Conservation (phyloP, 2,888 invertebrate species). For the Rutpela maculata region DNA sequence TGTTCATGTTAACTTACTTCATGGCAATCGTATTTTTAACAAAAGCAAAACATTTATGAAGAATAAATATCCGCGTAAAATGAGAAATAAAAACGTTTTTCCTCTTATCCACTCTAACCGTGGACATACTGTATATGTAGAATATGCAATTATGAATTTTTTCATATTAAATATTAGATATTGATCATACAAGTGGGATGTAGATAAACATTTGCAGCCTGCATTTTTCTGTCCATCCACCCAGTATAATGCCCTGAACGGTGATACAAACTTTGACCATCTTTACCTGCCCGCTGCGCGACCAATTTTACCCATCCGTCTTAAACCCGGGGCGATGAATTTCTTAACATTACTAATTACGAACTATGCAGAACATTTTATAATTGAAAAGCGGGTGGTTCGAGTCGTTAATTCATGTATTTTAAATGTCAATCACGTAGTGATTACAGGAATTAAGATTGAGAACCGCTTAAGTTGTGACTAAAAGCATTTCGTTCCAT, state of each 20-base stretch:
- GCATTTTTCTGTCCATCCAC: background rate
- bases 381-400: conserved; percentile 67
- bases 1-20: too few species aligned
- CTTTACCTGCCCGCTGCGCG: conserved; percentile 3
- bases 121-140: too few species aligned
- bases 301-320: conserved; percentile 41
- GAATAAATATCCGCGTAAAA: too few species aligned
- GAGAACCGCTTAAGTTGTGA: conserved; percentile 28
- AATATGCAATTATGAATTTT: too few species aligned
- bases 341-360: conserved; percentile 62
- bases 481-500: conserved; percentile 12
- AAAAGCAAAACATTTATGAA: too few species aligned
- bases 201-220: too few species aligned
- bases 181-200: too few species aligned
- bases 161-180: too few species aligned
- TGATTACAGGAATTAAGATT: conserved; percentile 61
- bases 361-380: conserved; percentile 64
- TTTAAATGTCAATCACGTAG: conserved; percentile 62
- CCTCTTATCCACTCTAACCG: too few species aligned
- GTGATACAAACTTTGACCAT: background rate
- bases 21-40: too few species aligned
- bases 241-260: background rate
- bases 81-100: too few species aligned
- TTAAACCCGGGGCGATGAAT: conserved; percentile 55
- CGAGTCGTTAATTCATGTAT: conserved; percentile 59